Percentiles rank a stretch among this genome's conserved stretches.
Conservation (phyloP, 2,113 vertebrate genomes). For the Hippocampus abdominalis region DNA sequence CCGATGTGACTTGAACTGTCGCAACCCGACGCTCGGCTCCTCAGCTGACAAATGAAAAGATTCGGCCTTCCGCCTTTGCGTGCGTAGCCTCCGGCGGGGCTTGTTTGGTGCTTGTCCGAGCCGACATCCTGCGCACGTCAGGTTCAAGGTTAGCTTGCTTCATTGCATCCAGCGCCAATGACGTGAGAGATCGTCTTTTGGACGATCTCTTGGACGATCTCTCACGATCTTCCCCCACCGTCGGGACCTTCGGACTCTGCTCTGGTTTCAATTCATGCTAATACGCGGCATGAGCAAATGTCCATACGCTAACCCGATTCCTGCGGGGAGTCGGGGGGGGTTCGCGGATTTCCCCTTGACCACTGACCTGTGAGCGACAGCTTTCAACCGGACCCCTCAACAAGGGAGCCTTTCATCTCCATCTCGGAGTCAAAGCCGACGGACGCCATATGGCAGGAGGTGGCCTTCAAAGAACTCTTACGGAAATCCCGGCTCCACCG, state of each 20-base stretch:
- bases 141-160: constrained; percentile 67
- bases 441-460: constrained; percentile 66
- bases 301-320: constrained; percentile 45
- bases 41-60: constrained; percentile 28
- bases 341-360: constrained; percentile 59
- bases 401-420: constrained; percentile 51
- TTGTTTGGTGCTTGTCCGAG: constrained; percentile 4
- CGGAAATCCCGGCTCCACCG: constrained; percentile 48
- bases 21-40: constrained; percentile 16
- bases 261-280: constrained; percentile 24
- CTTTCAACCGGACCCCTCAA: constrained; percentile 57
- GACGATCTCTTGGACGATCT: too few relatives aligned
- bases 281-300: constrained; percentile 47
- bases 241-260: constrained; percentile 58
- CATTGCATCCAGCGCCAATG: constrained; percentile 64
- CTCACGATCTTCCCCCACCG: too few relatives aligned
- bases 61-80: neutral
- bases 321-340: constrained; percentile 25
- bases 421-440: constrained; percentile 41
- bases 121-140: constrained; percentile 19
- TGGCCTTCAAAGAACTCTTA: constrained; percentile 59
- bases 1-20: constrained; percentile 14
- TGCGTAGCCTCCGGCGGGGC: neutral
- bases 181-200: too few relatives aligned
- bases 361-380: constrained; percentile 65